Conservation (phyloP, 2,888 invertebrate genomes). For the Unio delphinus region DNA sequence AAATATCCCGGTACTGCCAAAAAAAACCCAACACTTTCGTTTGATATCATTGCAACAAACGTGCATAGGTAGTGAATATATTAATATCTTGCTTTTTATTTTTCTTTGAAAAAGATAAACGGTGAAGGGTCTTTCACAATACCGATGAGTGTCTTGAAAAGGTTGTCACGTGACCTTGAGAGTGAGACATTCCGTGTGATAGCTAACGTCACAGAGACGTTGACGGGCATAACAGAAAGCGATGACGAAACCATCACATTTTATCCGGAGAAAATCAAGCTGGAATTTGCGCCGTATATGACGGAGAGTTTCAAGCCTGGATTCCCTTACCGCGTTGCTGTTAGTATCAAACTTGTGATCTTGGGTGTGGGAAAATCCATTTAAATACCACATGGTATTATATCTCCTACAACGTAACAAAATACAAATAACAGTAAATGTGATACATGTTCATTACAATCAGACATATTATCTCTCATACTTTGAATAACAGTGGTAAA, state of each 20-base stretch:
- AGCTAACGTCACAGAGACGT: constrained; percentile 89
- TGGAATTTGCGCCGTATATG: constrained; percentile 35
- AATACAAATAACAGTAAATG: too few relatives aligned
- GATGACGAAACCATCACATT: constrained; percentile 81
- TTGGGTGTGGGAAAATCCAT: not conserved
- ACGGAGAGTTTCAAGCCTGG: constrained; percentile 40
- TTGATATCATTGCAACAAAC: not conserved
- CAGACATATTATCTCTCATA: too few relatives aligned
- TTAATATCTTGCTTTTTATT: not conserved
- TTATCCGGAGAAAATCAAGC: constrained; percentile 81
- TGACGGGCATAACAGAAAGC: constrained; percentile 88
- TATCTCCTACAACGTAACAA: not conserved
- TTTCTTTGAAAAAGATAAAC: constrained; percentile 28
- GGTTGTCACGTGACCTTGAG: constrained; percentile 21
- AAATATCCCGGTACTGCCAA: too few relatives aligned
- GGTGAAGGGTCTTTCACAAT: constrained; percentile 37
- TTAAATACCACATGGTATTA: not conserved
- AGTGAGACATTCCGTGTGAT: constrained; percentile 65
- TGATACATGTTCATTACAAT: too few relatives aligned
- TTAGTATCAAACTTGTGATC: constrained; percentile 6
- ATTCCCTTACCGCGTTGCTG: constrained; percentile 17
- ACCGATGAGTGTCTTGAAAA: constrained; percentile 20
- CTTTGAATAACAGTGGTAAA: too few relatives aligned
- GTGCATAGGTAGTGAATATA: not conserved
- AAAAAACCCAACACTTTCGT: not conserved